A percentile compares a stretch with the other conserved stretches of the same genome.
phyloP scores from a whole-genome alignment of 2,888 invertebrate species.

The Harpalus rufipes region DNA sequence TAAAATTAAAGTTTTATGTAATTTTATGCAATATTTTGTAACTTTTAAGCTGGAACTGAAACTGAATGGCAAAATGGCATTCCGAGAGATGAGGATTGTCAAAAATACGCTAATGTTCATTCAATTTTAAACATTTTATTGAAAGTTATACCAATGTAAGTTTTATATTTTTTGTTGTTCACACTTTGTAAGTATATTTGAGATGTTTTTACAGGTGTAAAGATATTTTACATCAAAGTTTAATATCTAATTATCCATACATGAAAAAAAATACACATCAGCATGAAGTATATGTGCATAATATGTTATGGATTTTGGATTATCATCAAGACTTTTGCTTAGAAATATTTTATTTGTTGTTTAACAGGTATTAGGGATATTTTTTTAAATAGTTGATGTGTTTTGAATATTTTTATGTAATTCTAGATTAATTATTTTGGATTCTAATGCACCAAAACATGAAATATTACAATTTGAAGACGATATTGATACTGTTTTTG shows the following conservation, averaged over 20 bases:
- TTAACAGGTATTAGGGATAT: conserved; percentile 82
- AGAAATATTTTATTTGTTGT: conserved; percentile 85
- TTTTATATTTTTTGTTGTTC: conserved; percentile 72
- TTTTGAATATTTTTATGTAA: conserved; percentile 67
- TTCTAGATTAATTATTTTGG: conserved; percentile 85
- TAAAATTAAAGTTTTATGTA: background rate
- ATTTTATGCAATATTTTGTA: conserved; percentile 61
- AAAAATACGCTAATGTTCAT: conserved; percentile 83
- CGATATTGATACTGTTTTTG: conserved; percentile 68
- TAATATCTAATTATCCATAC: conserved; percentile 87
- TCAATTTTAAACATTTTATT: conserved; percentile 76
- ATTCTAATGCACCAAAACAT: conserved; percentile 83
- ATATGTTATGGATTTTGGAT: conserved; percentile 86
- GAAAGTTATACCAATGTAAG: conserved; percentile 81
- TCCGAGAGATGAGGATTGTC: conserved; percentile 79
- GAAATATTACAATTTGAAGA: conserved; percentile 72
- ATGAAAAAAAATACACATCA: conserved; percentile 83
- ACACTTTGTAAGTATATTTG: conserved; percentile 67
- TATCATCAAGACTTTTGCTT: conserved; percentile 86
- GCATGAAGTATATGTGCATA: conserved; percentile 88
- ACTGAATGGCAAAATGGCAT: conserved; percentile 81
- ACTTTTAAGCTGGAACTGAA: conserved; percentile 76
- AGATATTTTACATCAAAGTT: conserved; percentile 83
- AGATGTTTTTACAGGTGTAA: conserved; percentile 81
- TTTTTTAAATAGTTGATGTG: conserved; percentile 34